A percentile compares a stretch with the other conserved stretches of the same genome.
These are phyloP conservation scores for Melanargia galathea DNA, from an alignment of 2,888 invertebrate species.

Conservation along the genomic window DNA sequence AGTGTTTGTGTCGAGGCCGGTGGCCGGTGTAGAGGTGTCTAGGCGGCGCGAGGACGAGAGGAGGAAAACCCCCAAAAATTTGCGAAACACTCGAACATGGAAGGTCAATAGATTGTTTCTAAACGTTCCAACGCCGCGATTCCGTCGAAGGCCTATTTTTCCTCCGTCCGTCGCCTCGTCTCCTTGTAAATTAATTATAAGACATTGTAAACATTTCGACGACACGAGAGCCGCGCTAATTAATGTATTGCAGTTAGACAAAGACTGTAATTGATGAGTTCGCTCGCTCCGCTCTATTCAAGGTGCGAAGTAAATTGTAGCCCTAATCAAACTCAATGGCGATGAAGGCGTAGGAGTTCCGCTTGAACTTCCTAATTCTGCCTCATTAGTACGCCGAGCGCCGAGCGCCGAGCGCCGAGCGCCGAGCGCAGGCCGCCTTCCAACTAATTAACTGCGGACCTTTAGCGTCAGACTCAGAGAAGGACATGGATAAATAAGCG, in stretches of 20 bases:
- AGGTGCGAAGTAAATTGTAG: slow-evolving; percentile 3
- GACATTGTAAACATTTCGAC: neutral
- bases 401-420: no score
- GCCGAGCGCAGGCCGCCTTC: no score
- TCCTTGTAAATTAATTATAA: neutral
- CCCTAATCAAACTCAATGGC: neutral
- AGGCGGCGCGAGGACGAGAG: neutral
- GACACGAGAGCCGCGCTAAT: neutral
- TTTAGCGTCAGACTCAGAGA: neutral
- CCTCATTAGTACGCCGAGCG: no score
- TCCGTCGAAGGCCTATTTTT: neutral
- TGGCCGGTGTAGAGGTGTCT: neutral
- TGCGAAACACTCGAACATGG: slow-evolving; percentile 10
- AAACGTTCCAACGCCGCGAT: neutral
- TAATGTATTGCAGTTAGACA: neutral
- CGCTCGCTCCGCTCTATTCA: neutral
- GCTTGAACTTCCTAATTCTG: neutral
- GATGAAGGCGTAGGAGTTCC: neutral
- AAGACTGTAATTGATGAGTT: slow-evolving; percentile 1
- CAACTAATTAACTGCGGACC: no score
- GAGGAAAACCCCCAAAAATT: slow-evolving; percentile 14
- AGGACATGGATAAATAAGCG: neutral
- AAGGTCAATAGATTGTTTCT: slow-evolving; percentile 5
- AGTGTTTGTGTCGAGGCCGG: neutral
- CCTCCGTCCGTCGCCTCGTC: neutral